Conservation (phyloP, 2,888 invertebrate genomes). For the Mycalesis mineus region DNA sequence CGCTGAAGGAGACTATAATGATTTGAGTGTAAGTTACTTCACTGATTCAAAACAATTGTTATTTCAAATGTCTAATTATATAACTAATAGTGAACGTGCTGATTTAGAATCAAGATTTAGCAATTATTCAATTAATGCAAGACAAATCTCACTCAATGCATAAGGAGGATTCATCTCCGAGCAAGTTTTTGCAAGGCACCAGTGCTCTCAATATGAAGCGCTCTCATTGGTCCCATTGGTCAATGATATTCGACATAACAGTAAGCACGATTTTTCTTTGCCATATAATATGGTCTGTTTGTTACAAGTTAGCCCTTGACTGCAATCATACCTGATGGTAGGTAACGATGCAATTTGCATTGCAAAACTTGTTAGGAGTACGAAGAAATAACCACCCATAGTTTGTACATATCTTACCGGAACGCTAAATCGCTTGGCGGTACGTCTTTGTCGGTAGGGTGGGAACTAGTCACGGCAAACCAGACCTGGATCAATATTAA, state of each 20-base stretch:
- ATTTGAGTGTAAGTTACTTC: constrained; percentile 50
- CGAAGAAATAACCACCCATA: too few species aligned
- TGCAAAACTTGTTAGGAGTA: too few species aligned
- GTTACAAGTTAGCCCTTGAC: too few species aligned
- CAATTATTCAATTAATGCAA: constrained; percentile 60
- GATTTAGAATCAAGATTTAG: constrained; percentile 51
- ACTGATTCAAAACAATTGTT: background rate
- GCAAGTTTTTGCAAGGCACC: constrained; percentile 35
- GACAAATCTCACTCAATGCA: constrained; percentile 55
- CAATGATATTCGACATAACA: constrained; percentile 47
- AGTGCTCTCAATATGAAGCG: constrained; percentile 54
- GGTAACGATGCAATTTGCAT: too few species aligned
- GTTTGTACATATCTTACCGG: too few species aligned
- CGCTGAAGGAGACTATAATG: constrained; percentile 57
- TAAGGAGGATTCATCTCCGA: constrained; percentile 44
- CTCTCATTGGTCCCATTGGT: constrained; percentile 47
- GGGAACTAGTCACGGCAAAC: too few species aligned
- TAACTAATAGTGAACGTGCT: background rate
- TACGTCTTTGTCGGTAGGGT: too few species aligned
- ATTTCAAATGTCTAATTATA: background rate
- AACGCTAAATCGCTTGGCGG: too few species aligned
- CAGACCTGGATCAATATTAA: too few species aligned
- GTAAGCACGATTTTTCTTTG: constrained; percentile 41
- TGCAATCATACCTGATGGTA: too few species aligned
- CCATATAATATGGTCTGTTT: too few species aligned